A percentile compares a stretch with the other conserved stretches of the same genome.
These are phyloP conservation scores for Agrotis clavis DNA, from an alignment of 2,888 invertebrate genomes.

Conservation along the genomic window DNA sequence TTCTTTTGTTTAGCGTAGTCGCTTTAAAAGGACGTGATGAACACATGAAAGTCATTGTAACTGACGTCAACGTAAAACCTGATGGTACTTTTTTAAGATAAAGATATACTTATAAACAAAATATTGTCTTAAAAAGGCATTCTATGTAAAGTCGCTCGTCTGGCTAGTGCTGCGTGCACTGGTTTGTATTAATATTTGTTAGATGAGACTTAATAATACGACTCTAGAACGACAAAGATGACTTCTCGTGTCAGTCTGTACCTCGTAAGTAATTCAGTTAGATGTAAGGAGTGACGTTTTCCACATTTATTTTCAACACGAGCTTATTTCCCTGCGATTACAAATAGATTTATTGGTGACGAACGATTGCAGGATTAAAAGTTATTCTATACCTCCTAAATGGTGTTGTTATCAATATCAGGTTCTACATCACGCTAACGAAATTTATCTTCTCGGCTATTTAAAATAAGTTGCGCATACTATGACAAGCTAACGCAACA, in stretches of 20 bases:
- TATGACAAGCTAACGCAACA: constrained; percentile 53
- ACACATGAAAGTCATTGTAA: constrained; percentile 69
- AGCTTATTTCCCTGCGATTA: constrained; percentile 73
- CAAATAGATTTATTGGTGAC: constrained; percentile 44
- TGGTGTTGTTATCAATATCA: constrained; percentile 40
- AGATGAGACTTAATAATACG: constrained; percentile 77
- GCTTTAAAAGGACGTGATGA: constrained; percentile 82
- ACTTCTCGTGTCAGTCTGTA: constrained; percentile 71
- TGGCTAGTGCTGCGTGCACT: constrained; percentile 77
- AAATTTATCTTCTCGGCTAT: constrained; percentile 56
- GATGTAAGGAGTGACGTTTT: constrained; percentile 68
- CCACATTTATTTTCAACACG: constrained; percentile 72
- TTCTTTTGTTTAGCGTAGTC: constrained; percentile 77
- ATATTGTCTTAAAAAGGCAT: constrained; percentile 84
- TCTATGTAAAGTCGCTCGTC: constrained; percentile 76
- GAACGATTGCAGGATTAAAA: constrained; percentile 44
- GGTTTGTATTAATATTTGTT: constrained; percentile 75
- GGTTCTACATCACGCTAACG: constrained; percentile 55
- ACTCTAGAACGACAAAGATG: constrained; percentile 82
- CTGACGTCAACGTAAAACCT: constrained; percentile 72
- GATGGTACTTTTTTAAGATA: constrained; percentile 79
- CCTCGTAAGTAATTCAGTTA: constrained; percentile 70
- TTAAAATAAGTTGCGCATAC: constrained; percentile 58
- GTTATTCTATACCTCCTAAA: constrained; percentile 10
- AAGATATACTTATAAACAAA: constrained; percentile 75